Conservation (phyloP, 2,797 vertebrate genomes). For the Rhyacichthys aspro region DNA sequence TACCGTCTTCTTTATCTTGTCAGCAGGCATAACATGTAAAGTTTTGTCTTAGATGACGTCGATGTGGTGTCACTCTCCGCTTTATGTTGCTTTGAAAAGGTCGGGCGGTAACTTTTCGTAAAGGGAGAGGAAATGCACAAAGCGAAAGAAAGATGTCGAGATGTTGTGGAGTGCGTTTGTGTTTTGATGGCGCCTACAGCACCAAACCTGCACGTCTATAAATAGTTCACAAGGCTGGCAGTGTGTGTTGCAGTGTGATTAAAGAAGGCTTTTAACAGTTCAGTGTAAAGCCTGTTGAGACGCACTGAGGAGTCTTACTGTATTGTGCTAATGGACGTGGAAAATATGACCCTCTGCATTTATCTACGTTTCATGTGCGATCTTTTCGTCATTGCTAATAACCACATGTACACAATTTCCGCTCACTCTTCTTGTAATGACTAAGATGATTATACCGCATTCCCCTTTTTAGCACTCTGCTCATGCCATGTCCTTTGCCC, state of each 20-base stretch:
- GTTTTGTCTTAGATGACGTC: constrained; percentile 26
- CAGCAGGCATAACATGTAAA: constrained; percentile 5
- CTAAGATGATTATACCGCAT: neutral
- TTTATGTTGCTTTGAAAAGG: constrained; percentile 29
- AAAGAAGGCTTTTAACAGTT: constrained; percentile 53
- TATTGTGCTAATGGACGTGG: constrained; percentile 45
- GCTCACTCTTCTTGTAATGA: neutral
- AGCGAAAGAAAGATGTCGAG: constrained; percentile 17
- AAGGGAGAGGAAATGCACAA: constrained; percentile 9
- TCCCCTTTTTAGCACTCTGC: neutral
- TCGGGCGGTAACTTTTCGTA: constrained; percentile 24
- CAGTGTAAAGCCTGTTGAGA: constrained; percentile 42
- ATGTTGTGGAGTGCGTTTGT: constrained; percentile 21
- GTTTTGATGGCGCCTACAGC: constrained; percentile 34
- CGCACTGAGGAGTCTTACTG: constrained; percentile 45
- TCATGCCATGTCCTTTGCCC: constrained; percentile 10
- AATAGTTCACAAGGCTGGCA: constrained; percentile 46
- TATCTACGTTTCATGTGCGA: neutral
- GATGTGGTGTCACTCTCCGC: constrained; percentile 28
- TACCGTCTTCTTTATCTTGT: constrained; percentile 11
- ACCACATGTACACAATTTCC: too few relatives aligned
- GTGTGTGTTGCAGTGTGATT: constrained; percentile 42
- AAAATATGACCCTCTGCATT: constrained; percentile 9
- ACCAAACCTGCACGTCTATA: constrained; percentile 44
- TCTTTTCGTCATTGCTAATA: too few relatives aligned